Conservation (phyloP, 2,113 vertebrate species). For the Clarias gariepinus region DNA sequence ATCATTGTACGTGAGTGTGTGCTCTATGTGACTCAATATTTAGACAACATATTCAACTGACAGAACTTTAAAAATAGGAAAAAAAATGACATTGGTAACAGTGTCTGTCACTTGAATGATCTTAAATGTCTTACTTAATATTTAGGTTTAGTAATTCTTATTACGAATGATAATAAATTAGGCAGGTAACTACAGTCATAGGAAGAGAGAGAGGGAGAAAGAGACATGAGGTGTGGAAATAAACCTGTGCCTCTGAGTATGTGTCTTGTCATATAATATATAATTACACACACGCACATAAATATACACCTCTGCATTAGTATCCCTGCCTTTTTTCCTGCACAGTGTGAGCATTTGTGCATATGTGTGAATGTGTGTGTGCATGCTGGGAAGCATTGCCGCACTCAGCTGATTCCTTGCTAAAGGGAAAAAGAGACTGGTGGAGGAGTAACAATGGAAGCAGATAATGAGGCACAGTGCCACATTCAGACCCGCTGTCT, state of each 20-base stretch:
- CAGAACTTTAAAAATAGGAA: slow-evolving; percentile 62
- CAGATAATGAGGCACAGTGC: slow-evolving; percentile 49
- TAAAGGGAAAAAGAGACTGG: slow-evolving; percentile 58
- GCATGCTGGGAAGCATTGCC: slow-evolving; percentile 31
- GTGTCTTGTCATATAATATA: neutral
- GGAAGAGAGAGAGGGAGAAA: neutral
- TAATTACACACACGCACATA: neutral
- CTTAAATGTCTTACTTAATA: neutral
- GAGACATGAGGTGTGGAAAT: neutral
- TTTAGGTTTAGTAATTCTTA: slow-evolving; percentile 60
- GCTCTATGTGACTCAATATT: neutral
- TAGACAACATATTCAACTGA: neutral
- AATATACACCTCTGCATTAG: slow-evolving; percentile 6
- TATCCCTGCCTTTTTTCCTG: neutral
- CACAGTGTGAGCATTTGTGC: slow-evolving; percentile 16
- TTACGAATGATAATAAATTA: neutral
- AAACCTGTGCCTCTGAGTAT: slow-evolving; percentile 32
- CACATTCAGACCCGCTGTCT: slow-evolving; percentile 43
- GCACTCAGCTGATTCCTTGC: slow-evolving; percentile 52
- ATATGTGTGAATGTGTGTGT: slow-evolving; percentile 46
- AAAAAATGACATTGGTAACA: slow-evolving; percentile 61
- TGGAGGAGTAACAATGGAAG: slow-evolving; percentile 58
- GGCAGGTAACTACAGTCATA: slow-evolving; percentile 21
- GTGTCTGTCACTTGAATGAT: slow-evolving; percentile 58
- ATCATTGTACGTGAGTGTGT: neutral